Base-by-base conservation (phyloP, 1,140 invertebrate genomes). In the Drosophila pectinifera region DNA sequence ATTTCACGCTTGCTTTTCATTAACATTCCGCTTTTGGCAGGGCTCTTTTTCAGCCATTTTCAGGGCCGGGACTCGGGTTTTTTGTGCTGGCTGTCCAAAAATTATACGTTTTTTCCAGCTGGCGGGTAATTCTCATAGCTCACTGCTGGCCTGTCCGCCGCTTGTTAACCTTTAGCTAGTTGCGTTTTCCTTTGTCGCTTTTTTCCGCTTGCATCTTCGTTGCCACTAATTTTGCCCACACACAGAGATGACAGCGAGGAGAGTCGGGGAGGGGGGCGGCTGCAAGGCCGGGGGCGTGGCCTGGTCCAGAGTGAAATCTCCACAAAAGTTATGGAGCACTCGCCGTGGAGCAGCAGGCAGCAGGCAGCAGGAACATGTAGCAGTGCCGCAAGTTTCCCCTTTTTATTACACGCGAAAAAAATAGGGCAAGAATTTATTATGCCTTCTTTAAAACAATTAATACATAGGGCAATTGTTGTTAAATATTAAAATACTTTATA, bases 1-100 rank as follows among this genome's bases (percentile, higher is more conserved):
- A 89, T 89, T 89, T 89, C 84, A 89, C 84, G 84, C 84, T 89
- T 89, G 84, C 84, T 89, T 89, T 89, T 89, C 84, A 89, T 89
- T 90, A 89, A 89, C 79, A 86, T 79, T 78, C 68, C 67, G 46
- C 65, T 48, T 69, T 70, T 39, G 65, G 31, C 43, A 18, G 14
- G 16, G 20, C 42, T 56, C 53, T 53, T 64, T 68, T 57, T 54
- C 28, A 36, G 10, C 43, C 28, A 51, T 67, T 57, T 61, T 72
- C 62, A 55, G 46, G 62, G 38, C 7, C 3, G 16, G 1, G 11
- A 26, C 8, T 34, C 28, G 6, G 45, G 14, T 46, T 56, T 58
- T 84, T 68, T 55, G 45, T 31, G 41, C 45, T n/a, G 49, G 59
- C 57, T 73, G 69, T 59, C 80, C 73, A 80, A 89, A 86, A 89